Percentiles rank a stretch among this genome's conserved stretches.
Conservation (phyloP, 92 coral and sea anemone genomes). For the Heteractis magnifica region DNA sequence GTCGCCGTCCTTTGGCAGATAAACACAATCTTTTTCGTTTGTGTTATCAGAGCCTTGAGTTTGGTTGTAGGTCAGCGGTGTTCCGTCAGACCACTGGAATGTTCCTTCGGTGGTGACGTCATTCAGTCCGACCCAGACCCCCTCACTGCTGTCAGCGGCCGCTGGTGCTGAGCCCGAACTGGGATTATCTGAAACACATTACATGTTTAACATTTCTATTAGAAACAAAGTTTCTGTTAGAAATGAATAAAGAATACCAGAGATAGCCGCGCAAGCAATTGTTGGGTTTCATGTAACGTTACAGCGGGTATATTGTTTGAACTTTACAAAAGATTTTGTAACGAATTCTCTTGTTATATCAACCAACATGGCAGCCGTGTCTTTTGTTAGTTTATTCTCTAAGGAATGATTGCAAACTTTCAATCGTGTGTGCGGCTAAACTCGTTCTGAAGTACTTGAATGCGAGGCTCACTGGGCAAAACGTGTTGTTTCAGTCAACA, state of each 20-base stretch:
- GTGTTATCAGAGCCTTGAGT: background rate
- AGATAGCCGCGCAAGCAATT: too few species aligned
- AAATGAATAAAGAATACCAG: background rate
- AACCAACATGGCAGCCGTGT: too few species aligned
- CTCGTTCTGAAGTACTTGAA: too few species aligned
- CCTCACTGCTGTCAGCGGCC: background rate
- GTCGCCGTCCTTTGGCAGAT: background rate
- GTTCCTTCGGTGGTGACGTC: constrained; percentile 46
- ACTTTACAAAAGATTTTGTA: too few species aligned
- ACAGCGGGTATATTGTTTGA: too few species aligned
- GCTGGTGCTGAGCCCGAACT: background rate
- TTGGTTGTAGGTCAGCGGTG: constrained; percentile 28
- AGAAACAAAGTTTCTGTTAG: background rate
- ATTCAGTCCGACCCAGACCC: constrained; percentile 48
- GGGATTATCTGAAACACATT: background rate
- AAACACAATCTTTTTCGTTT: background rate
- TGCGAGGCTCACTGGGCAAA: too few species aligned
- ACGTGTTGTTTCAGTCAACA: too few species aligned
- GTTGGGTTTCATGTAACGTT: too few species aligned
- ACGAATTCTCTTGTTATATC: too few species aligned
- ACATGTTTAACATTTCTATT: background rate
- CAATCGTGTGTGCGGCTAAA: too few species aligned
- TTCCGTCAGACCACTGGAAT: constrained; percentile 42
- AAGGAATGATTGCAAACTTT: too few species aligned
- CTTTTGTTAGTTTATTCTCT: too few species aligned